Evolutionary conservation across 2,797 vertebrate genomes (phyloP), one percentile per base, ranked within the genome.

Genomic region (Argyrosomus regius): DNA sequence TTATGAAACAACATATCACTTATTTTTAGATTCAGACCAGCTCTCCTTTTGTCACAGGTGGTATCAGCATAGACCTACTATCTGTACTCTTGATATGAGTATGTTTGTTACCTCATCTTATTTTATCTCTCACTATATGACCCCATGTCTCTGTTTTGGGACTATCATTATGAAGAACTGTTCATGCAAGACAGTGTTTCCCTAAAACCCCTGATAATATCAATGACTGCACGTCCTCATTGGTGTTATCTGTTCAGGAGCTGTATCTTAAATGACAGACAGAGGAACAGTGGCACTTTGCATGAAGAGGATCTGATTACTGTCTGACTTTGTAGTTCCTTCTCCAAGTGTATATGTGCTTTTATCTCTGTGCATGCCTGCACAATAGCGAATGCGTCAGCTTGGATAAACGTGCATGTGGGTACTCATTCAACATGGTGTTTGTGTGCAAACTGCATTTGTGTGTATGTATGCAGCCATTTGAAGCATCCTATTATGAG

Each of bases 181-280:
- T 74, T 89, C 81, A 90, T 81, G 88, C 54, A n/a, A 86, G 85
- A 80, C 83, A 54, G 26, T 69, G 83, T 83, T 88, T 87, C 72
- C 76, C 83, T 68, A 72, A 83, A 72, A 61, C 53, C 68, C 46
- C 28, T 78, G 93, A 94, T 94, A 81, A 72, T n/a, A 84, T 88
- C 81, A 67, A 35, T 52, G 78, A 48, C 67, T 75, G 70, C 76
- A 71, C 77, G 73, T 92, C 88, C 64, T 75, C 52, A 76, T 83
- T 54, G 50, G 67, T 88, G 68, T 85, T 91, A 87, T 88, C 80
- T 77, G 60, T 76, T 75, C 62, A 70, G 72, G 80, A 85, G 83
- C 66, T 75, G 78, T 43, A 82, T 79, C 65, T 66, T 73, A 77
- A 83, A 56, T 49, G 82, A 91, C 87, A 85, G 72, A 70, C 80